Evolutionary conservation across 2,797 vertebrate genomes (phyloP).

Genomic region (Melopsittacus undulatus): DNA sequence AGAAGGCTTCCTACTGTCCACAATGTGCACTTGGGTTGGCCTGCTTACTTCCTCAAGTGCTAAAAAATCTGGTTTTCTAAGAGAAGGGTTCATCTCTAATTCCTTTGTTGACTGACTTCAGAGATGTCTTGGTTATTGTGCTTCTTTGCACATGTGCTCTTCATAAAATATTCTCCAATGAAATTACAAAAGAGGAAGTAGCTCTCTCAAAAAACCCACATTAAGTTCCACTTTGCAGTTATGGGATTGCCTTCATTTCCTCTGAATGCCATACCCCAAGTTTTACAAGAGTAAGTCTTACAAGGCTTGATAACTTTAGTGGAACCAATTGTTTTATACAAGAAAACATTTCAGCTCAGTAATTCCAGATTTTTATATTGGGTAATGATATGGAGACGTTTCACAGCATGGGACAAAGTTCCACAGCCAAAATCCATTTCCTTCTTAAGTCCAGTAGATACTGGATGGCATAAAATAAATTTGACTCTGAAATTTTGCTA

Average conservation of each 20-base stretch:
- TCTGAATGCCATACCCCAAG: not conserved
- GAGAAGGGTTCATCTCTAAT: not conserved
- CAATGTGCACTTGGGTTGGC: not conserved
- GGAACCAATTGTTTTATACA: conserved; percentile 38
- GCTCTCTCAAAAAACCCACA: not conserved
- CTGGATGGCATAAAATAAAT: not conserved
- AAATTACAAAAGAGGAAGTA: conserved; percentile 25
- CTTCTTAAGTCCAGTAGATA: not conserved
- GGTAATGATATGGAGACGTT: not conserved
- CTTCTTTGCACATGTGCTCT: not conserved
- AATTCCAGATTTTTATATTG: not conserved
- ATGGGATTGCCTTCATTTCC: conserved; percentile 51
- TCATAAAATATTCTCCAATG: conserved; percentile 17
- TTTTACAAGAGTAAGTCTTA: conserved; percentile 42
- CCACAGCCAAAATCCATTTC: conserved; percentile 6
- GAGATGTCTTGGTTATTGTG: not conserved
- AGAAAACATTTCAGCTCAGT: conserved; percentile 24
- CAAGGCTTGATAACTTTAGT: conserved; percentile 36
- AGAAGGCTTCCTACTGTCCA: not conserved
- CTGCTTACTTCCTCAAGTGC: not conserved
- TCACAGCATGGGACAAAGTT: not conserved
- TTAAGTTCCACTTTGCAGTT: conserved; percentile 12
- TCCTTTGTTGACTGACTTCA: not conserved
- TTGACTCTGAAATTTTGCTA: not conserved
- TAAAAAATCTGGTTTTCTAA: not conserved